Evolutionary conservation across 1,140 invertebrate species (phyloP).

Genomic region (Zophobas atratus): DNA sequence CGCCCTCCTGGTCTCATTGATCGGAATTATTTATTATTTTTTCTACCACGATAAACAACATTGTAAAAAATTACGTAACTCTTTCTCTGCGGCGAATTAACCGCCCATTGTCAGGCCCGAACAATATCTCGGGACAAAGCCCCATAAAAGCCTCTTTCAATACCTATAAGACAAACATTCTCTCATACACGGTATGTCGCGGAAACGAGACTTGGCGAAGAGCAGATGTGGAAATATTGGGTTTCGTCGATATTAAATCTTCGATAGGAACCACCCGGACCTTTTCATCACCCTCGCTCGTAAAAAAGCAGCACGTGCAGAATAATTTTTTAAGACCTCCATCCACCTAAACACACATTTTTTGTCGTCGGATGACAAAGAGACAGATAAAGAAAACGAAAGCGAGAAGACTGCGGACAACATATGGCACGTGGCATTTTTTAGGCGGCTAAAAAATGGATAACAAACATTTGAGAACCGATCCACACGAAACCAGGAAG

Average conservation of each 20-base stretch:
- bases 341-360: slow-evolving; percentile 35
- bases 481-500: slow-evolving; percentile 41
- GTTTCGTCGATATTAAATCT: slow-evolving; percentile 24
- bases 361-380: slow-evolving; percentile 9
- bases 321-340: slow-evolving; percentile 29
- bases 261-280: background rate
- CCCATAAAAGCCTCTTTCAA: slow-evolving; percentile 8
- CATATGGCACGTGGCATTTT: slow-evolving; percentile 34
- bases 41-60: too few species aligned
- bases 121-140: slow-evolving; percentile 5
- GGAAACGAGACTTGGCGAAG: slow-evolving; percentile 11
- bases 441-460: background rate
- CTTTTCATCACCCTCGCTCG: background rate
- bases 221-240: slow-evolving; percentile 40
- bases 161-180: slow-evolving; percentile 19
- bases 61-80: slow-evolving; percentile 5
- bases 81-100: background rate
- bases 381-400: slow-evolving; percentile 38
- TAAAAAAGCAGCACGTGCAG: slow-evolving; percentile 35
- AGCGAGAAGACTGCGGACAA: slow-evolving; percentile 19
- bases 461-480: slow-evolving; percentile 13
- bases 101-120: background rate
- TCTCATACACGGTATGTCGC: slow-evolving; percentile 15
- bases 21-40: too few species aligned
- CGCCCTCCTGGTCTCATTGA: too few species aligned